Evolutionary conservation across 2,797 vertebrate genomes (phyloP).

Genomic region (Lithobates pipiens): DNA sequence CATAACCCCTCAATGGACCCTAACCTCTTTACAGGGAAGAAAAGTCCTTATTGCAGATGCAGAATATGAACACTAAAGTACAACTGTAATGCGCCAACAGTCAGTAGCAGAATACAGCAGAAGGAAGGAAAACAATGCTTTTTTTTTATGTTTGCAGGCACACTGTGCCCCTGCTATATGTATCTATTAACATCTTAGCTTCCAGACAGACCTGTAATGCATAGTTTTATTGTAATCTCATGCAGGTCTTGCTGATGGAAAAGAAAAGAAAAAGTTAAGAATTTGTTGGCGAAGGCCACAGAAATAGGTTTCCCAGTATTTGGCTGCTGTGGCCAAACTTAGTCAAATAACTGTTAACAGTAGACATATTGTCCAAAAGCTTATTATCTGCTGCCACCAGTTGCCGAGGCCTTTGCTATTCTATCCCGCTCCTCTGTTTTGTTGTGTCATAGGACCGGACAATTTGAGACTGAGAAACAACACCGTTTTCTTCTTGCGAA

Average conservation of each 20-base stretch:
- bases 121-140: slow-evolving; percentile 58
- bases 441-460: slow-evolving; percentile 97
- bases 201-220: slow-evolving; percentile 54
- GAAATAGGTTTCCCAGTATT: slow-evolving; percentile 74
- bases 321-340: slow-evolving; percentile 67
- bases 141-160: slow-evolving; percentile 36
- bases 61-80: not conserved
- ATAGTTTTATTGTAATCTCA: slow-evolving; percentile 59
- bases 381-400: slow-evolving; percentile 62
- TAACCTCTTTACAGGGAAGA: not conserved
- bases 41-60: not conserved
- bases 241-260: slow-evolving; percentile 52
- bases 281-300: slow-evolving; percentile 82
- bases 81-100: not conserved
- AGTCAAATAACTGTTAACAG: slow-evolving; percentile 68
- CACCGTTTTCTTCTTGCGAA: slow-evolving; percentile 98
- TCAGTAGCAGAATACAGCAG: slow-evolving; percentile 69
- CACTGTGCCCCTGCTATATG: slow-evolving; percentile 59
- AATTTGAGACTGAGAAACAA: slow-evolving; percentile 94
- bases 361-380: slow-evolving; percentile 63
- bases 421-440: slow-evolving; percentile 85
- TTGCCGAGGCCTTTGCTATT: slow-evolving; percentile 71
- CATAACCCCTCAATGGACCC: not conserved
- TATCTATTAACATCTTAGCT: slow-evolving; percentile 52
- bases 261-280: slow-evolving; percentile 59